Evolutionary conservation across 2,113 vertebrate genomes (phyloP).

Genomic region (Tetrax tetrax): DNA sequence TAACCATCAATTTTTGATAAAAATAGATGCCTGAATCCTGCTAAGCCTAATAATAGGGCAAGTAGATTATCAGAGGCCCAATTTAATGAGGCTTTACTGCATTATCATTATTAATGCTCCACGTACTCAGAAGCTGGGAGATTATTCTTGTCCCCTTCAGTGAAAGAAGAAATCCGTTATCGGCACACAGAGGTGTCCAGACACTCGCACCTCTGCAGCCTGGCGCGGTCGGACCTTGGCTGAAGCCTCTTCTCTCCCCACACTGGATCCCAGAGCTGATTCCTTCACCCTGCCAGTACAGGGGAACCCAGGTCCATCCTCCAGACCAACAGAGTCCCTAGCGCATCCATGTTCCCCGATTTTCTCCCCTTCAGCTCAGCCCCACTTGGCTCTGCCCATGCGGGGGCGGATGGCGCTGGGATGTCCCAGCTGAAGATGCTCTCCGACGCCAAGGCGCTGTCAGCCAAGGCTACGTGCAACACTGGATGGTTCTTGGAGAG

Average conservation of each 20-base stretch:
- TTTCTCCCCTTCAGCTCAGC: background rate
- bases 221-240: accelerated
- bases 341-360: background rate
- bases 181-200: background rate
- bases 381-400: accelerated
- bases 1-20: conserved; percentile 51
- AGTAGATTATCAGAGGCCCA: conserved; percentile 61
- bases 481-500: conserved; percentile 17
- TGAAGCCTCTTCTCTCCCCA: background rate
- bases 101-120: conserved; percentile 59
- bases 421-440: background rate
- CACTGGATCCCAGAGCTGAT: background rate
- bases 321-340: background rate
- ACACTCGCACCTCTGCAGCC: background rate
- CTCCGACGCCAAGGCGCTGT: background rate
- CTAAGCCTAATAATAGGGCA: conserved; percentile 62
- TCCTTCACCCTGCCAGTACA: background rate
- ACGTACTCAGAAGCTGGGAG: conserved; percentile 38
- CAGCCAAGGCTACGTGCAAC: background rate
- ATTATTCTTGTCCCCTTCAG: conserved; percentile 32
- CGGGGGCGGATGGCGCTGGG: accelerated
- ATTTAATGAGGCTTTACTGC: conserved; percentile 64
- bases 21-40: conserved; percentile 62
- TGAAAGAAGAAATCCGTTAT: conserved; percentile 28
- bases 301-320: background rate